phyloP scores from a whole-genome alignment of 1,140 invertebrate genomes.

The Sarcophaga peregrina region DNA sequence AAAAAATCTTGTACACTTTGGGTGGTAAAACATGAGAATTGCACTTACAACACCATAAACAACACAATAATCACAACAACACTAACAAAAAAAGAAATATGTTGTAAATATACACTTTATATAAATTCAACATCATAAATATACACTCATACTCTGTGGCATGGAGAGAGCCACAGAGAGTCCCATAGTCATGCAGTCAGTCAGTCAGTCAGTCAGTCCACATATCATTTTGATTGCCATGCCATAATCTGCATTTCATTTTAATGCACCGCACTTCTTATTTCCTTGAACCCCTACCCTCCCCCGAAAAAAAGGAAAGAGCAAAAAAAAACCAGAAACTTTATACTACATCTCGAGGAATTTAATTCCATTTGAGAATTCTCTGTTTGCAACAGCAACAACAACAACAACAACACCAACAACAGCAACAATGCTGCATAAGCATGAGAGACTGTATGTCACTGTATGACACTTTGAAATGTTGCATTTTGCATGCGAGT shows the following conservation, averaged over 20 bases:
- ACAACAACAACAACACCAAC: no score
- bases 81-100: neutral
- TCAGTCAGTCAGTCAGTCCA: neutral
- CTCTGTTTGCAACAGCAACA: neutral
- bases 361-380: neutral
- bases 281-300: neutral
- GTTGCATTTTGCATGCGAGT: slow-evolving; percentile 21
- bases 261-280: neutral
- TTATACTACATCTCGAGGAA: neutral
- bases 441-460: neutral
- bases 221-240: slow-evolving; percentile 39
- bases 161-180: neutral
- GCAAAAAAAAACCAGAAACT: neutral
- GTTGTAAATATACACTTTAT: neutral
- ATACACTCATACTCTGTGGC: neutral
- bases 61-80: slow-evolving; percentile 17
- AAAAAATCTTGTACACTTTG: slow-evolving; percentile 62
- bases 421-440: no score
- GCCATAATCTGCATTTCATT: slow-evolving; percentile 30
- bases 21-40: slow-evolving; percentile 63
- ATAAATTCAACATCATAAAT: slow-evolving; percentile 30
- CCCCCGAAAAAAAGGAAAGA: no score
- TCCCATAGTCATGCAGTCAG: neutral
- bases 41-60: slow-evolving; percentile 44
- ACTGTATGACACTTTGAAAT: slow-evolving; percentile 12